Evolutionary conservation across 2,888 invertebrate genomes (phyloP).

Genomic region (Tuta absoluta): DNA sequence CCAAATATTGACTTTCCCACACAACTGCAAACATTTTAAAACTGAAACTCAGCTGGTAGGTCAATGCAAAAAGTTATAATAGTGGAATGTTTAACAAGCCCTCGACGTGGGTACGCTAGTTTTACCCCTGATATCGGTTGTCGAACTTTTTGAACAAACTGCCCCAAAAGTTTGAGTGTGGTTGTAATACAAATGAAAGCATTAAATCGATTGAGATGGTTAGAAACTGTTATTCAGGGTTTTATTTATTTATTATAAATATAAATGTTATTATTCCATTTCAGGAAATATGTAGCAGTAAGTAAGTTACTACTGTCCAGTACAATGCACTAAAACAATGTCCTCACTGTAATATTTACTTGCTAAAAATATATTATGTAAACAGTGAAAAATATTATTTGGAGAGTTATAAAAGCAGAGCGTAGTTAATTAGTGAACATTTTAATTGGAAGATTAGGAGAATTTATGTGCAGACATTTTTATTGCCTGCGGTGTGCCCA

Average conservation of each 20-base stretch:
- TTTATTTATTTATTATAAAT: too few species aligned
- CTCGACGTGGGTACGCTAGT: background rate
- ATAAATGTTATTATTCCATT: too few species aligned
- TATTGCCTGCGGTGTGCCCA: background rate
- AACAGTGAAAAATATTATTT: background rate
- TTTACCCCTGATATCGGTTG: conserved; percentile 10
- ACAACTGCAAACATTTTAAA: conserved; percentile 1
- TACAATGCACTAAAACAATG: too few species aligned
- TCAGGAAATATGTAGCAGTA: too few species aligned
- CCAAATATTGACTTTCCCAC: conserved; percentile 1
- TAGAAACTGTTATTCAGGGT: too few species aligned
- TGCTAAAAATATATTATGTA: too few species aligned
- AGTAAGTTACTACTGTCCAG: too few species aligned
- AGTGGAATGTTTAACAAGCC: conserved; percentile 12
- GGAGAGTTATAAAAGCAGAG: conserved; percentile 1
- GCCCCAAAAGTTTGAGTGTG: conserved; percentile 1
- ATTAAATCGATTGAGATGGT: too few species aligned
- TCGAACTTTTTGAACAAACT: background rate
- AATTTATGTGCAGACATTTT: conserved; percentile 10
- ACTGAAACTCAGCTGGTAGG: conserved; percentile 6
- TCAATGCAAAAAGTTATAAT: conserved; percentile 14
- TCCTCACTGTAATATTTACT: too few species aligned
- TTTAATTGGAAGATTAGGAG: conserved; percentile 6
- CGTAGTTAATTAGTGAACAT: conserved; percentile 5
- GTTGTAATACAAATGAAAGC: conserved; percentile 3